phyloP scores from a whole-genome alignment of 2,888 invertebrate genomes.

The Thecophora atra region DNA sequence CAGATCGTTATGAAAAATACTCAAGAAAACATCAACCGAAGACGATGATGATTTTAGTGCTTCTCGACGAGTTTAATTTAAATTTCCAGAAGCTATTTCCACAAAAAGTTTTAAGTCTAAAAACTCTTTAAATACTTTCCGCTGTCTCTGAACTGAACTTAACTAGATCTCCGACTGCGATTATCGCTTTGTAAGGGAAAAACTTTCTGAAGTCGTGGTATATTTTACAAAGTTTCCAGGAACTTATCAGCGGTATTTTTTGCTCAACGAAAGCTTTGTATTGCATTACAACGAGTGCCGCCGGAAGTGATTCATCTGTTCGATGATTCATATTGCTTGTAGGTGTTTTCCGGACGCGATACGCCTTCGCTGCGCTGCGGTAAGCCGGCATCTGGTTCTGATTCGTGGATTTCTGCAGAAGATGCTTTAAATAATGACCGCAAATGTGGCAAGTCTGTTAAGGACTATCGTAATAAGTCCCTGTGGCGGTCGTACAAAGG shows the following conservation, averaged over 20 bases:
- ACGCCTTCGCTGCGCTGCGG: background rate
- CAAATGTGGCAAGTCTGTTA: constrained; percentile 32
- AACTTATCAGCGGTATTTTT: constrained; percentile 10
- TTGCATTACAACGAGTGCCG: constrained; percentile 9
- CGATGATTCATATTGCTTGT: constrained; percentile 2
- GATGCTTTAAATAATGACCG: constrained; percentile 32
- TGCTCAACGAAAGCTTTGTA: constrained; percentile 10
- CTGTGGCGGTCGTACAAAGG: background rate
- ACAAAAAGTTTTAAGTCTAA: too few species aligned
- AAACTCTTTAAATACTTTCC: constrained; percentile 20
- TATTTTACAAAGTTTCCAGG: constrained; percentile 14
- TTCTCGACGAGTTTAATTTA: too few species aligned
- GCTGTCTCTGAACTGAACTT: background rate
- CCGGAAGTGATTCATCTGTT: constrained; percentile 32
- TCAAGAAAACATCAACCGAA: too few species aligned
- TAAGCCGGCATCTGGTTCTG: background rate
- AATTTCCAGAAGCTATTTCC: too few species aligned
- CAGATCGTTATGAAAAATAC: too few species aligned
- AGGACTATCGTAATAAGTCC: constrained; percentile 9
- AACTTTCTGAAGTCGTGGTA: constrained; percentile 8
- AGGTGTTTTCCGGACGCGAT: background rate
- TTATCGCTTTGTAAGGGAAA: constrained; percentile 7
- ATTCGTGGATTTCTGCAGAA: constrained; percentile 35
- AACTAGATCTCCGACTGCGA: constrained; percentile 3
- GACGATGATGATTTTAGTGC: too few species aligned